Base-by-base conservation (phyloP, 2,113 vertebrate species). In the Balaenoptera acutorostrata region DNA sequence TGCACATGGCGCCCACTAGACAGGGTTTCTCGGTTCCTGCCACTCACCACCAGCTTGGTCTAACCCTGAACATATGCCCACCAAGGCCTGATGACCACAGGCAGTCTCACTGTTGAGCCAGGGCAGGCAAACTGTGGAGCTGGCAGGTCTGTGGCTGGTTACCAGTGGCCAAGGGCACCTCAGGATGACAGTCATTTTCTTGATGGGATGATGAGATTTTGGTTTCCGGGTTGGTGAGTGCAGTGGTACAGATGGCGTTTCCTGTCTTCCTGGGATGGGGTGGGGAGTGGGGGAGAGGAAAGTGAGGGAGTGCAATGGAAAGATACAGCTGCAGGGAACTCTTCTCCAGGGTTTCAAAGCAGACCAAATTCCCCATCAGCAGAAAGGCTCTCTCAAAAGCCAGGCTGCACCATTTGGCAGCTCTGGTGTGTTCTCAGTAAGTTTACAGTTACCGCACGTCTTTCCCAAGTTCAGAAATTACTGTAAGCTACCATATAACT, bases 211-310 rank as follows among this genome's bases (percentile, higher is more conserved):
- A 87, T 84, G 91, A 97, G 85, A 82, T 71, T 94, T 92, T 66
- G 63, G 75, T 88, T 91, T 97, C 91, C 1, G 33, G 86, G 52
- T 75, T 94, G 86, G 68, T 33, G 86, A 87, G 49, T 71, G 57
- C 72, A 74, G 72, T 83, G 93, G 46, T 80, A 33, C 95, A 90
- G 97, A 88, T 89, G 93, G 93, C 85, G 90, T 96, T 97, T 88
- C 71, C 89, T 64, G 13, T 97, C 93, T 95, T 85, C 36, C 31
- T 12, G 25, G 71, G 88, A 29, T 25, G 21, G 29, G 57, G 39
- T 64, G 17, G 18, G 80, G 75, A 80, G 27, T 6, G 20, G 49
- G 33, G 80, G 31, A 75, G 36, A 75, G 59, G 90, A 92, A 57
- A 88, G 88, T 10, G 81, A 96, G 85, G 86, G 84, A n/a, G 7